Evolutionary conservation across 2,113 vertebrate genomes (phyloP).

Genomic region (Brevimyrus niger): DNA sequence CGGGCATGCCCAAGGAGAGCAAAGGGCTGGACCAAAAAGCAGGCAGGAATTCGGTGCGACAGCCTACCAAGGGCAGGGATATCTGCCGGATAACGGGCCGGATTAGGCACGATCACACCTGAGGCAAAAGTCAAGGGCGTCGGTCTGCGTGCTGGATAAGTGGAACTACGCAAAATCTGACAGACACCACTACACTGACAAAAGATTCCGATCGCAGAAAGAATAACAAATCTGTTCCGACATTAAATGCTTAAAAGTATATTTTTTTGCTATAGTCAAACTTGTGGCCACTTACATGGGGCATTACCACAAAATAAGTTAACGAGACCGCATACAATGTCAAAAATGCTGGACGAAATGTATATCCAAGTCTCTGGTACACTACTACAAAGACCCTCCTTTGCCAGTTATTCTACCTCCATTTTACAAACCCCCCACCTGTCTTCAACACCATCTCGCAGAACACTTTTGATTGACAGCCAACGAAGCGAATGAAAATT

Average conservation of each 20-base stretch:
- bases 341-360: background rate
- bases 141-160: background rate
- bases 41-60: background rate
- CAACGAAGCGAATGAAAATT: background rate
- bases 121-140: background rate
- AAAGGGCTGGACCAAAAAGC: background rate
- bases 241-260: background rate
- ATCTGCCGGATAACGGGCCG: background rate
- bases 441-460: background rate
- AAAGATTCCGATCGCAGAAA: background rate
- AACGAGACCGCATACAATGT: background rate
- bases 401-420: background rate
- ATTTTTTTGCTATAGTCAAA: background rate
- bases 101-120: background rate
- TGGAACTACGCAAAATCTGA: background rate
- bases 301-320: background rate
- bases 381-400: background rate
- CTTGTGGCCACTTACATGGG: background rate
- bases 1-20: background rate
- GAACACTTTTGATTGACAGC: background rate
- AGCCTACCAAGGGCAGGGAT: no score
- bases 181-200: background rate
- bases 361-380: background rate
- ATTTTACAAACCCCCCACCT: slow-evolving; percentile 3
- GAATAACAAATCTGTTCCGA: background rate